Conservation (phyloP, 1,140 invertebrate species). For the Plutomurus gul region DNA sequence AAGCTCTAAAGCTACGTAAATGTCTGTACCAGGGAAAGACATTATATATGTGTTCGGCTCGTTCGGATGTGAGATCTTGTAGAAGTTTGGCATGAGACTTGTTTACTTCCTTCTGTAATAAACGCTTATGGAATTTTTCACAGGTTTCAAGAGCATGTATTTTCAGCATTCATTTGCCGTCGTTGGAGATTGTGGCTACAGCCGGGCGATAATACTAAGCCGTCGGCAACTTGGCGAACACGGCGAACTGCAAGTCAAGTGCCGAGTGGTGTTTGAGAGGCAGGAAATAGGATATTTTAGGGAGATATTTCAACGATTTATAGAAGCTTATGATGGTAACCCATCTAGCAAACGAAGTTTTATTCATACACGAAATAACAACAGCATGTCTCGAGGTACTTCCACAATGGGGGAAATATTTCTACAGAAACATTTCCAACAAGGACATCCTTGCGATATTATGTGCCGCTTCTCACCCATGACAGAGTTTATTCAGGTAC, state of each 20-base stretch:
- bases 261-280: conserved; percentile 15
- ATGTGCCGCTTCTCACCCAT: not conserved
- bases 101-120: not conserved
- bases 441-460: not conserved
- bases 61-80: not conserved
- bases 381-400: not conserved
- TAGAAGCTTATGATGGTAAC: not conserved
- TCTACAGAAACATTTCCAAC: not conserved
- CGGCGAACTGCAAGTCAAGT: not conserved
- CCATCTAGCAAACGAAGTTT: not conserved
- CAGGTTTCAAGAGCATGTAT: not conserved
- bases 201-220: not conserved
- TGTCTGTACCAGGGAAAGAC: no score
- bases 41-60: not conserved
- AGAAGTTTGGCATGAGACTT: not conserved
- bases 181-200: conserved; percentile 20
- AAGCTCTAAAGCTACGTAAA: no score
- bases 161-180: conserved; percentile 4
- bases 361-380: not conserved
- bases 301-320: not conserved
- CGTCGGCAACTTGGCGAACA: not conserved
- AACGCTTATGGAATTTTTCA: no score
- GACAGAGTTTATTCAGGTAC: not conserved
- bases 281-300: not conserved
- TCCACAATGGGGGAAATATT: not conserved